Base-by-base conservation (phyloP, 2,113 vertebrate genomes). In the Galeopterus variegatus region DNA sequence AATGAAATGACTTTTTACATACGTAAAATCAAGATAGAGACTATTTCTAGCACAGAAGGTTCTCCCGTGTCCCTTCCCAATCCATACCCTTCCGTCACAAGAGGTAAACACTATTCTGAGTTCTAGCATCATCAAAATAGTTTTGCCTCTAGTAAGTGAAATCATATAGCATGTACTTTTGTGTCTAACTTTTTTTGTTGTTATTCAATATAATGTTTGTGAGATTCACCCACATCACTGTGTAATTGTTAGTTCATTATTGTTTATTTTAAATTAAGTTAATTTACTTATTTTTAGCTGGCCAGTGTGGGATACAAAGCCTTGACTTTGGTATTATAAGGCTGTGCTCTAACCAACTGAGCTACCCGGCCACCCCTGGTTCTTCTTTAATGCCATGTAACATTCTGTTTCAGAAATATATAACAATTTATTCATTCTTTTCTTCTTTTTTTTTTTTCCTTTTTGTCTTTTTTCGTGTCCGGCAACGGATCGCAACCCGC, bases 131-230 rank as follows among this genome's bases (percentile, higher is more conserved):
- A 64, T 77, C 36, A 72, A 77, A 91, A 91, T 67, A 82, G 26
- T 94, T 97, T 85, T 97, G 80, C 21, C 70, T 91, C 48, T 90
- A 88, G 7, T 80, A 93, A 95, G 72, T 62, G 70, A n/a, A 89
- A 92, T 92, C 19, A 82, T 64, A 50, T 12, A 73, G 31, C 85
- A 91, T 33, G 6, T 86, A 92, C 62, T 91, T 95, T 45, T 82
- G 64, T 76, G 12, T 77, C 36, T 76, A 50, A 95, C 77, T 70
- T 77, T 88, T 72, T 69, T 85, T 67, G 12, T 31, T 86, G 36
- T 76, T 93, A 62, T 80, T 89, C 36, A 85, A 48, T 62, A 41
- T 64, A 80, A 85, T 65, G 54, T 83, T 82, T 92, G 18, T 92
- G 54, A 88, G 72, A 84, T 88, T 91, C 70, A 81, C 15, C 18